Percentiles rank a stretch among this genome's conserved stretches.
Conservation (phyloP, 2,113 vertebrate genomes). For the Girardinichthys multiradiatus region DNA sequence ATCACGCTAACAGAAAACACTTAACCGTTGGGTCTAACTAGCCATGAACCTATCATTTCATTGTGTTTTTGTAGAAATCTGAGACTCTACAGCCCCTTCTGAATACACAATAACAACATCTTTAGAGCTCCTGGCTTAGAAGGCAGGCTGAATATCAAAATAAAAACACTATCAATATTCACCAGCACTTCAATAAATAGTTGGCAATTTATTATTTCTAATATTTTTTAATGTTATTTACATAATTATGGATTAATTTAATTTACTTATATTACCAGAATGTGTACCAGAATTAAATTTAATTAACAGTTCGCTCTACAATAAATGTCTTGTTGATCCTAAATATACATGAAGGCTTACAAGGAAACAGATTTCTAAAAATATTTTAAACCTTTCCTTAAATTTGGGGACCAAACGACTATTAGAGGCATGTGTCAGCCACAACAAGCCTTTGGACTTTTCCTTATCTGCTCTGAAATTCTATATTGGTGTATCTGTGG, state of each 20-base stretch:
- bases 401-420: not conserved
- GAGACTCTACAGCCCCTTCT: not conserved
- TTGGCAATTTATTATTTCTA: not conserved
- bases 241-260: no score
- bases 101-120: not conserved
- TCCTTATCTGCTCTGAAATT: not conserved
- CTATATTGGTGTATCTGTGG: not conserved
- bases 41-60: not conserved
- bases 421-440: not conserved
- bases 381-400: not conserved
- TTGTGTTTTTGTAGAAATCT: not conserved
- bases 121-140: not conserved
- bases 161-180: not conserved
- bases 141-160: no score
- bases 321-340: no score
- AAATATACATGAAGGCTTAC: not conserved
- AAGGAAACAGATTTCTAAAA: not conserved
- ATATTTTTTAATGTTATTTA: not conserved
- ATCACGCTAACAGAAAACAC: not conserved
- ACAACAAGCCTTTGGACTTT: not conserved
- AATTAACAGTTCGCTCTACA: no score
- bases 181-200: not conserved
- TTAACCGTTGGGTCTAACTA: conserved; percentile 3
- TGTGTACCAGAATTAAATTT: no score
- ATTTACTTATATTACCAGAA: not conserved